Conservation (phyloP, 2,113 vertebrate genomes). For the Marmota flaviventris region DNA sequence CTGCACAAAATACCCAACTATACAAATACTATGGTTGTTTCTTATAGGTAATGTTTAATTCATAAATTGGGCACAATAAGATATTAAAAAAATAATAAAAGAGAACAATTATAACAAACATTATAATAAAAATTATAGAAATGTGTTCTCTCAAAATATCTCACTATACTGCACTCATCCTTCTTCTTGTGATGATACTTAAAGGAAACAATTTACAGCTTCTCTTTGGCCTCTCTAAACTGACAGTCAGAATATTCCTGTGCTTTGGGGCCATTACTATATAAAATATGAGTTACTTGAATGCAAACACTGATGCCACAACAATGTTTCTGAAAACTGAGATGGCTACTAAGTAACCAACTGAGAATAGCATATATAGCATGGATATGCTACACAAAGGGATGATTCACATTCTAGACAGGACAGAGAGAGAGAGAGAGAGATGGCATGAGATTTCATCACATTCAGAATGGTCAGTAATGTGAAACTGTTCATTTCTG, state of each 20-base stretch:
- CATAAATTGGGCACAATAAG: not conserved
- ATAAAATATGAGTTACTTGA: not conserved
- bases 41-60: not conserved
- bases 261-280: not conserved
- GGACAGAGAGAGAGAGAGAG: too few species aligned
- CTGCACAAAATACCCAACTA: not conserved
- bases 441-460: not conserved
- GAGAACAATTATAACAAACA: not conserved
- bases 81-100: not conserved
- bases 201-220: not conserved
- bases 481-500: not conserved
- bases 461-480: not conserved
- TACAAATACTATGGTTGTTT: not conserved
- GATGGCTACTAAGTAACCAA: not conserved
- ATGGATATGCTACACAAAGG: not conserved
- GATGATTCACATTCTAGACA: not conserved
- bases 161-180: not conserved
- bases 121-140: not conserved
- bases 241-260: not conserved
- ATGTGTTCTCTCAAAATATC: not conserved
- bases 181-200: not conserved
- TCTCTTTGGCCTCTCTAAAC: not conserved
- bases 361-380: not conserved
- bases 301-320: not conserved
- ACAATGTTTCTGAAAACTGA: not conserved